Evolutionary conservation across 2,888 invertebrate genomes (phyloP), one percentile per base, ranked within the genome.

Genomic region (Mythimna lalbum): DNA sequence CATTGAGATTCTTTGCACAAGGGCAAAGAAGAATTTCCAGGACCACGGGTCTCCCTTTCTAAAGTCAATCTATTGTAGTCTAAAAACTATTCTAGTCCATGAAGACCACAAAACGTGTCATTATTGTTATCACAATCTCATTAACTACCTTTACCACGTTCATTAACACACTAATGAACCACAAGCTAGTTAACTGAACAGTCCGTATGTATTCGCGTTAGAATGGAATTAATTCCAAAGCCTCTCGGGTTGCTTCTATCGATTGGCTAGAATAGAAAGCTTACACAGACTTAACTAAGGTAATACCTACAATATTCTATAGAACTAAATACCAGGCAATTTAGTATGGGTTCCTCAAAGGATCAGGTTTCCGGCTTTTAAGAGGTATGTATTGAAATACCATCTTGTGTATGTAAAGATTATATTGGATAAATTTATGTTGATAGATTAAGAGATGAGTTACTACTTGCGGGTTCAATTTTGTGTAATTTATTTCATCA

Each of bases 141-240:
- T 17, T 47, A 21, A 65, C 10, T 36, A n/a, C 7, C n/a, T 21
- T 39, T 7, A 39, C 36, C 17, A 1, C 14, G 21, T 50, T 43
- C 12, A 62, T 62, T 39, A 53, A n/a, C 63, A 57, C 17, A 62
- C 12, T 59, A 63, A 76, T 31, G 10, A 59, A 23, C n/a, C 31
- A 23, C 36, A 9, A n/a, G 64, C 49, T 65, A 21, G 64, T 17
- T 52, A 43, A 39, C 21, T 12, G 23, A 63, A 56, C 0, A 0
- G 39, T 27, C 79, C 21, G 64, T 80, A 57, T 76, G 66, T 77
- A 74, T 71, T 33, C 12, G 5, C 27, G 57, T 64, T 65, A 55
- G 70, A 80, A 57, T 53, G 55, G 33, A 82, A 84, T 80, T 78
- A 79, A 78, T 81, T 74, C 63, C 60, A 65, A 78, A 79, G 63